Conservation (phyloP, 2,797 vertebrate species). For the Parauchenoglanis punctatus region DNA sequence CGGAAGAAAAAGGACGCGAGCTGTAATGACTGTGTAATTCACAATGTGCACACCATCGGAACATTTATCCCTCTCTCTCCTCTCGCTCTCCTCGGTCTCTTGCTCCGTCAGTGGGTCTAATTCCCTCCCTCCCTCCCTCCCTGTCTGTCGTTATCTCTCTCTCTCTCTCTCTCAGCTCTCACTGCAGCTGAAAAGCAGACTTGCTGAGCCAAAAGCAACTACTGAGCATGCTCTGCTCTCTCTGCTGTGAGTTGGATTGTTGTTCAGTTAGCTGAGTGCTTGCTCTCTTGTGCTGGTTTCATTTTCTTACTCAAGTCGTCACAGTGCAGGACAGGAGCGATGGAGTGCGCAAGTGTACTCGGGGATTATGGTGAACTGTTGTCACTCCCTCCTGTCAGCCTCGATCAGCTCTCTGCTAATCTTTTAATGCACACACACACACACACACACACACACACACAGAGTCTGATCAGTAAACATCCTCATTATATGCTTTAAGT, state of each 20-base stretch:
- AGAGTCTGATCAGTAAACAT: constrained; percentile 13
- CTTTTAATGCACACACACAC: constrained; percentile 71
- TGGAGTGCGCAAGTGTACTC: neutral
- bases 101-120: constrained; percentile 12
- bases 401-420: constrained; percentile 75
- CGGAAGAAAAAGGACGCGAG: neutral
- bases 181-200: constrained; percentile 79
- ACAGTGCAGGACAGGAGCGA: constrained; percentile 1
- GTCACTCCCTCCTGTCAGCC: constrained; percentile 54
- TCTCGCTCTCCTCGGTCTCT: neutral
- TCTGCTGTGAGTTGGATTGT: constrained; percentile 41
- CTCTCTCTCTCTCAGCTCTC: constrained; percentile 56
- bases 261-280: constrained; percentile 37
- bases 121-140: constrained; percentile 50
- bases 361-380: constrained; percentile 62
- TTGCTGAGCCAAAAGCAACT: constrained; percentile 65
- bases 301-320: neutral
- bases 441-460: constrained; percentile 33
- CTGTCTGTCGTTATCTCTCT: constrained; percentile 23
- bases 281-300: neutral
- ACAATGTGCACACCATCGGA: neutral
- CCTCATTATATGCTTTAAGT: constrained; percentile 1
- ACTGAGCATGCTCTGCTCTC: constrained; percentile 75
- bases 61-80: constrained; percentile 23
- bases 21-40: constrained; percentile 3